Evolutionary conservation across 2,888 invertebrate species (phyloP).

Genomic region (Clostera curtula): DNA sequence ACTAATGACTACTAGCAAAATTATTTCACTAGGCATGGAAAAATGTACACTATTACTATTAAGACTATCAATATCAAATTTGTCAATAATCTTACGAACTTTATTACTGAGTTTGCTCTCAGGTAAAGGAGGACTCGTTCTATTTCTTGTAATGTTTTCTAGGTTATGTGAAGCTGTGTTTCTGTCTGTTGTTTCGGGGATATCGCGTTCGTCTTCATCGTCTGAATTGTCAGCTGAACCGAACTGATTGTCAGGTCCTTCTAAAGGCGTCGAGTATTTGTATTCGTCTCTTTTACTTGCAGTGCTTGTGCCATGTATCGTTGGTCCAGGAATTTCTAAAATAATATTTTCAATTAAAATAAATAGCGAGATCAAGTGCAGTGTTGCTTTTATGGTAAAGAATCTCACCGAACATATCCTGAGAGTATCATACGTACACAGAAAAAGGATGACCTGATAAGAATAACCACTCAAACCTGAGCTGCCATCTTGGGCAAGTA

Average conservation of each 20-base stretch:
- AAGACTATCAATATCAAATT: conserved; percentile 32
- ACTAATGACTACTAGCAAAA: conserved; percentile 16
- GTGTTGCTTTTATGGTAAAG: too few relatives aligned
- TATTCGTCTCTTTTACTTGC: conserved; percentile 74
- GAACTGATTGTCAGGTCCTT: conserved; percentile 78
- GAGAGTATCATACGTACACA: too few relatives aligned
- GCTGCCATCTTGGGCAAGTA: too few relatives aligned
- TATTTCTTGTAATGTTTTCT: conserved; percentile 39
- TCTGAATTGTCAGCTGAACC: conserved; percentile 83
- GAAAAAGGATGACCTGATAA: too few relatives aligned
- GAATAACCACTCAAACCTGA: too few relatives aligned
- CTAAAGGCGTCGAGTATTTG: conserved; percentile 56
- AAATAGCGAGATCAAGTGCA: conserved; percentile 3
- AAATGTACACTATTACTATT: conserved; percentile 21
- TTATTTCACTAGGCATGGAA: conserved; percentile 8
- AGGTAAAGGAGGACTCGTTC: conserved; percentile 33
- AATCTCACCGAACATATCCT: too few relatives aligned
- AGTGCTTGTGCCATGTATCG: conserved; percentile 71
- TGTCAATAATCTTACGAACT: conserved; percentile 55
- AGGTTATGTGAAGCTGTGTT: conserved; percentile 20
- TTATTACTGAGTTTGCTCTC: conserved; percentile 60
- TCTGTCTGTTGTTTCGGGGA: conserved; percentile 25
- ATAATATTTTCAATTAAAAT: conserved; percentile 12
- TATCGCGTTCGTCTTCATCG: conserved; percentile 72
- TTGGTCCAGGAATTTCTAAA: conserved; percentile 85